These are phyloP conservation scores for Boloria selene DNA, from an alignment of 2,888 invertebrate species.

Conservation along the genomic window DNA sequence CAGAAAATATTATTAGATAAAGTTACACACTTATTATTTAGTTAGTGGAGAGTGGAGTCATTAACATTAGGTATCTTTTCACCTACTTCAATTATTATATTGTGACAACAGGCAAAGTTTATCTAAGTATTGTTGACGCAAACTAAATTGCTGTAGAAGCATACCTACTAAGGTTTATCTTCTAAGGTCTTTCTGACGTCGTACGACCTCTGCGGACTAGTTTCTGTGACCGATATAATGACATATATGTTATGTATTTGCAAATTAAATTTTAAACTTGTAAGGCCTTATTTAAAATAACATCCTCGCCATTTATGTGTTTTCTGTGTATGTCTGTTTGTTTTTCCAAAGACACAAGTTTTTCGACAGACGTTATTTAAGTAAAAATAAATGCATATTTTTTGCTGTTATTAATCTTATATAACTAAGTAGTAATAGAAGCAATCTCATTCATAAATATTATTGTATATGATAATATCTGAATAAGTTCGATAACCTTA, in stretches of 20 bases:
- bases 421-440: too few relatives aligned
- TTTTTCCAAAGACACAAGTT: not conserved
- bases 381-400: too few relatives aligned
- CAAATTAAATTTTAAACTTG: conserved; percentile 4
- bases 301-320: not conserved
- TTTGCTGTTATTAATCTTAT: too few relatives aligned
- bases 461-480: too few relatives aligned
- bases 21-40: not conserved
- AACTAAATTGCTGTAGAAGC: conserved; percentile 27
- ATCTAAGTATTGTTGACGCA: conserved; percentile 30
- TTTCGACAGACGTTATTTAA: not conserved
- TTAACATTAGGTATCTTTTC: conserved; percentile 5
- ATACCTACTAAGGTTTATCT: conserved; percentile 32
- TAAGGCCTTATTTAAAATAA: conserved; percentile 14
- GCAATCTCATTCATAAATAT: too few relatives aligned
- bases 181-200: conserved; percentile 28
- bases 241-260: not conserved
- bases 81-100: conserved; percentile 16
- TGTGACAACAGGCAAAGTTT: conserved; percentile 26
- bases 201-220: conserved; percentile 33
- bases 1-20: too few relatives aligned
- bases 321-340: not conserved
- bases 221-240: conserved; percentile 30
- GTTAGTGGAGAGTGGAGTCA: conserved; percentile 9
- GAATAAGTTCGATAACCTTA: too few relatives aligned